Evolutionary conservation across 2,113 vertebrate genomes (phyloP).

Genomic region (Loxodonta africana): DNA sequence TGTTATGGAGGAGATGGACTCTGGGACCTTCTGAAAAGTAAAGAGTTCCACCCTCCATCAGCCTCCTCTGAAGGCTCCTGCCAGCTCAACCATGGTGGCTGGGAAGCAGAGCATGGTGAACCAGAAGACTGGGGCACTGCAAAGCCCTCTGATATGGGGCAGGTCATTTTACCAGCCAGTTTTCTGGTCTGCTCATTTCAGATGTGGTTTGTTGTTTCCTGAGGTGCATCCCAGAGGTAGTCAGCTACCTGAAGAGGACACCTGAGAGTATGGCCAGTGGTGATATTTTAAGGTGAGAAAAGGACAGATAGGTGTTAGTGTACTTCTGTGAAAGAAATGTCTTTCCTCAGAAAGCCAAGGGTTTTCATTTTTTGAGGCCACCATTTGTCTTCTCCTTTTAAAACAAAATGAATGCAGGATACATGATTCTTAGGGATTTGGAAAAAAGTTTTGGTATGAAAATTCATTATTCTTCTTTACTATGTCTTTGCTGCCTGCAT

Average conservation of each 20-base stretch:
- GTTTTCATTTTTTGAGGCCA: neutral
- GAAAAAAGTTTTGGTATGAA: neutral
- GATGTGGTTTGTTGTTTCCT: neutral
- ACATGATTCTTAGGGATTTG: neutral
- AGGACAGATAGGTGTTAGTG: neutral
- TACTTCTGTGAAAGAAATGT: neutral
- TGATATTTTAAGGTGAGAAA: neutral
- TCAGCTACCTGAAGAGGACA: neutral
- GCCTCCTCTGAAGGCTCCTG: neutral
- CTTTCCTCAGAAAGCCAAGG: neutral
- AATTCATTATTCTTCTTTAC: neutral
- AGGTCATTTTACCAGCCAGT: neutral
- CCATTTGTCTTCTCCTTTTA: neutral
- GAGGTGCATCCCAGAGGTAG: neutral
- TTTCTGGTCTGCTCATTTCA: neutral
- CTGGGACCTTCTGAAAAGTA: neutral
- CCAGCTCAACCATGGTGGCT: accelerated
- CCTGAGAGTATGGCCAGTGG: neutral
- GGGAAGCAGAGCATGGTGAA: neutral
- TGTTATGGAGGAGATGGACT: neutral
- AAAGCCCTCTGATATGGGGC: neutral
- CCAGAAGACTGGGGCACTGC: neutral
- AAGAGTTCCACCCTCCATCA: neutral
- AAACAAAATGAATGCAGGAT: neutral
- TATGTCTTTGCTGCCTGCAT: neutral